Base-by-base conservation (phyloP, 1,140 invertebrate species). In the Pseudomyrmex concolor region DNA sequence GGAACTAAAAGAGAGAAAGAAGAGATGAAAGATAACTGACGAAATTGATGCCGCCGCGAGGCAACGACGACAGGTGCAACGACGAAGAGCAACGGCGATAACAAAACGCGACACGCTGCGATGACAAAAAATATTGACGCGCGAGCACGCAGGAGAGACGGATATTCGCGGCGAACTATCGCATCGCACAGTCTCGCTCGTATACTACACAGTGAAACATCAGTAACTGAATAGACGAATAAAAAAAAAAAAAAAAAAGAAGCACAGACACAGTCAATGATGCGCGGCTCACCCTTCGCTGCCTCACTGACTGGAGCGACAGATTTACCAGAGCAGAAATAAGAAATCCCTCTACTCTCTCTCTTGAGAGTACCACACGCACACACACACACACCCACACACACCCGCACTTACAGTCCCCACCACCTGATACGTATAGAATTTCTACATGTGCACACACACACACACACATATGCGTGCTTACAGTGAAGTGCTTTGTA, bases 311-410 rank as follows among this genome's bases (percentile, higher is more conserved):
- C 93, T 93, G 89, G 89, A 89, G 91, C 93, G 93, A 94, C 93
- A 93, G 92, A 94, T 94, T 94, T 94, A 94, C 92, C 93, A 93
- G 93, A 93, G 89, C 93, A 93, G 93, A 94, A 94, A 94, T 94
- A 94, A 93, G 93, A 94, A 94, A 93, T 94, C 91, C 90, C 87
- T 89, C 83, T 91, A 84, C 84, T 85, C 73, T 34, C 87, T 90
- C 87, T 90, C 89, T 81, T 89, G 83, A 78, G 78, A 10, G 50
- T 12, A 12, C 50, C 13, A 51, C 50, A 13, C 50, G 13, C 10
- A 51, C 50, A 0, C 48, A 50, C 1, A 50, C 13, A 34, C 34
- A 34, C 34, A 34, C 5, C 34, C 34, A 34, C 34, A 34, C 34
- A 5, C 34, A 34, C 34, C 34, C 34, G 74, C 68, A 73, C 85